Evolutionary conservation across 2,888 invertebrate genomes (phyloP).

Genomic region (Craniophora ligustri): DNA sequence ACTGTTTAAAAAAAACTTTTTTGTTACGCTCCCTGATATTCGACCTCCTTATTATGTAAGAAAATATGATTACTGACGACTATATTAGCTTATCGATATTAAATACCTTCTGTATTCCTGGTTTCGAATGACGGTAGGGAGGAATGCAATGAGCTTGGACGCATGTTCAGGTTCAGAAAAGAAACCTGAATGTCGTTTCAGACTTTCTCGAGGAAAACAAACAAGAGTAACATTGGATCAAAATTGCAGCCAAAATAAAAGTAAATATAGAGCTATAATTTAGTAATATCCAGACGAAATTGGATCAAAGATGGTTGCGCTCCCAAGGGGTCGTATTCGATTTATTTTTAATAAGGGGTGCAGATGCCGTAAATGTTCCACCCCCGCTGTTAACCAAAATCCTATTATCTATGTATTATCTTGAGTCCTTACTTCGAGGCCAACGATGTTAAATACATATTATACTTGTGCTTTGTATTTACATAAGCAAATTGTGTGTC

Average conservation of each 20-base stretch:
- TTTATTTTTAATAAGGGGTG: constrained; percentile 63
- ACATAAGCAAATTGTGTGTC: neutral
- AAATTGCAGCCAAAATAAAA: constrained; percentile 1
- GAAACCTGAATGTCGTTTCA: too few species aligned
- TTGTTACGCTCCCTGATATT: neutral
- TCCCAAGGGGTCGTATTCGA: constrained; percentile 54
- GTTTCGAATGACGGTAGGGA: too few species aligned
- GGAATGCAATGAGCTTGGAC: too few species aligned
- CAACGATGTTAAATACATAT: neutral
- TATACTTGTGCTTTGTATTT: neutral
- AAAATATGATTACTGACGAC: too few species aligned
- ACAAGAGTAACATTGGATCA: neutral
- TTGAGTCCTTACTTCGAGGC: neutral
- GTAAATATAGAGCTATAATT: constrained; percentile 13
- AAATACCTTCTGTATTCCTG: too few species aligned
- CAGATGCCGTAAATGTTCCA: constrained; percentile 54
- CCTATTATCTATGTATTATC: constrained; percentile 27
- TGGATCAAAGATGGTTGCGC: constrained; percentile 44
- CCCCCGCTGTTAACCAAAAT: constrained; percentile 40
- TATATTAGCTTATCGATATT: too few species aligned
- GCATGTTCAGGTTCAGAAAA: too few species aligned
- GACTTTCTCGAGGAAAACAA: too few species aligned
- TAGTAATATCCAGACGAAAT: constrained; percentile 41
- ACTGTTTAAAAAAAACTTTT: neutral
- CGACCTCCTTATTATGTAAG: too few species aligned